Evolutionary conservation across 2,888 invertebrate species (phyloP).

Genomic region (Podabrus alpinus): DNA sequence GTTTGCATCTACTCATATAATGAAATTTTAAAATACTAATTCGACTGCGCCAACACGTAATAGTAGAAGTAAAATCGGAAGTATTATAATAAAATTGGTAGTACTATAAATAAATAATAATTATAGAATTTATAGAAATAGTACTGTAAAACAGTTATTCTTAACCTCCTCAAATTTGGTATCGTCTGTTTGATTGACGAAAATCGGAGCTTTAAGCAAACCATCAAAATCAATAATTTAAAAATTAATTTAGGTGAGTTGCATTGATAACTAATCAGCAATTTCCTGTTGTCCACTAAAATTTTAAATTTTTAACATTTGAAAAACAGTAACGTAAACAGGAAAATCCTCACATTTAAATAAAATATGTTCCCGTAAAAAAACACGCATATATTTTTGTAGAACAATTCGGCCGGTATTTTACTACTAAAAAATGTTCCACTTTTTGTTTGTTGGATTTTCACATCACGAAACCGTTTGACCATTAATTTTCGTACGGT

Average conservation of each 20-base stretch:
- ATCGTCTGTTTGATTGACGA: neutral
- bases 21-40: neutral
- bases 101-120: neutral
- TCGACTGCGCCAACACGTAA: neutral
- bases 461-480: neutral
- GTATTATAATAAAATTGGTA: neutral
- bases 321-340: neutral
- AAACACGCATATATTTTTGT: neutral
- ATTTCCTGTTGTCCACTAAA: neutral
- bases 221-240: too few species aligned
- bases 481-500: neutral
- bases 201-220: too few species aligned
- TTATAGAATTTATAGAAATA: neutral
- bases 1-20: neutral
- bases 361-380: neutral
- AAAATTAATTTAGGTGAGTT: too few species aligned
- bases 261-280: neutral
- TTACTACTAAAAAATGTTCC: neutral
- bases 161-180: neutral
- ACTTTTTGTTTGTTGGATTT: neutral
- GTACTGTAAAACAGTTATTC: neutral
- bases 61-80: neutral
- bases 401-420: neutral
- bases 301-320: neutral
- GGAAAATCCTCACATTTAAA: neutral